Percentiles rank a stretch among this genome's conserved stretches.
These are phyloP conservation scores for Pituophis catenifer DNA, from an alignment of 2,113 vertebrate species.

Conservation along the genomic window DNA sequence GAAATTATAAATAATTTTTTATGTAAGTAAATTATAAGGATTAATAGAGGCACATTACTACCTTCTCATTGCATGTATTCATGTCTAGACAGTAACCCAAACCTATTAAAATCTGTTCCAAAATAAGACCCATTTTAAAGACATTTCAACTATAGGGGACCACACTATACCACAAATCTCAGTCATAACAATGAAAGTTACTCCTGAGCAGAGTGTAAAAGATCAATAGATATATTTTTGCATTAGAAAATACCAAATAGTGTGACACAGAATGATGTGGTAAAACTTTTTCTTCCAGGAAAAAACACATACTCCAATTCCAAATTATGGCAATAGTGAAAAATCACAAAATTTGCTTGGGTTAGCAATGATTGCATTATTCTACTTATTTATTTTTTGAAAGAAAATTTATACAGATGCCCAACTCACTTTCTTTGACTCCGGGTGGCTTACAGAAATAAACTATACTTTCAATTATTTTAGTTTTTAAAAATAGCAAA, in stretches of 20 bases:
- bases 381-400: neutral
- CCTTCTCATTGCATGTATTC: neutral
- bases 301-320: conserved; percentile 32
- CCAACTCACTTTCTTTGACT: neutral
- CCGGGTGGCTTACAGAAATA: neutral
- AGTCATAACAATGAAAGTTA: neutral
- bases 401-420: neutral
- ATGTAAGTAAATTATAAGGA: conserved; percentile 15
- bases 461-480: neutral
- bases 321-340: neutral
- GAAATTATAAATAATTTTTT: neutral
- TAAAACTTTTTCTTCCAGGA: conserved; percentile 43
- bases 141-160: neutral
- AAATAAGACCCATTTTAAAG: neutral
- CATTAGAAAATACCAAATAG: conserved; percentile 2
- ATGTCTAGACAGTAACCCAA: neutral
- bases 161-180: too few species aligned
- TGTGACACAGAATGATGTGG: conserved; percentile 39
- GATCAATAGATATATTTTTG: neutral
- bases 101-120: neutral
- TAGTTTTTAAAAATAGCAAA: neutral
- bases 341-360: conserved; percentile 5
- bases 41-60: conserved; percentile 15
- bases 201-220: neutral
- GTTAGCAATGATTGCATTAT: neutral